A percentile compares a stretch with the other conserved stretches of the same genome.
phyloP scores from a whole-genome alignment of 2,113 vertebrate genomes.

The Spermophilus dauricus region DNA sequence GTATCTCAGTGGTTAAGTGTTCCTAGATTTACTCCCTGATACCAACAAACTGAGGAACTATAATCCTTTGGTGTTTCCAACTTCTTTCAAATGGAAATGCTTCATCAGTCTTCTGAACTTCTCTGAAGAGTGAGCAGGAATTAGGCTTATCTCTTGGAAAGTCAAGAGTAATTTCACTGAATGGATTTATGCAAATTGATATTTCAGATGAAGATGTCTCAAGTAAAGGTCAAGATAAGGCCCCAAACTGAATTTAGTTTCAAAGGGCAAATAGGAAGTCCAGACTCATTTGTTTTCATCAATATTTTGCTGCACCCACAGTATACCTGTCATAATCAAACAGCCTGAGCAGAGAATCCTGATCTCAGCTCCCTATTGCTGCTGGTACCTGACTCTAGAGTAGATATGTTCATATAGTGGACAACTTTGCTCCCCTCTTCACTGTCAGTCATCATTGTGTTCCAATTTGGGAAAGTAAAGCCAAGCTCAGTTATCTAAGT shows the following conservation, averaged over 20 bases:
- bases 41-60: slow-evolving; percentile 31
- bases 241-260: slow-evolving; percentile 56
- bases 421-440: not conserved
- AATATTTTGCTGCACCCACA: not conserved
- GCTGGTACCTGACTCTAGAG: not conserved
- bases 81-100: slow-evolving; percentile 12
- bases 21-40: no score
- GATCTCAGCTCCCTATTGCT: not conserved
- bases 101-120: not conserved
- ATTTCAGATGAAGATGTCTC: slow-evolving; percentile 62
- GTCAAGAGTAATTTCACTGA: slow-evolving; percentile 21
- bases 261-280: slow-evolving; percentile 62
- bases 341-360: not conserved
- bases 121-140: slow-evolving; percentile 19
- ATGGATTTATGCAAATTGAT: slow-evolving; percentile 52
- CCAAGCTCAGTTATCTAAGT: slow-evolving; percentile 48
- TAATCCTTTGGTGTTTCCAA: not conserved
- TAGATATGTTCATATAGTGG: not conserved
- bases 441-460: not conserved
- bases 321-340: not conserved
- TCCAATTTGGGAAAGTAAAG: slow-evolving; percentile 59
- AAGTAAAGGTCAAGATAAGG: slow-evolving; percentile 67
- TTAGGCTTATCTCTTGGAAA: not conserved
- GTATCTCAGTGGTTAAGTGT: no score
- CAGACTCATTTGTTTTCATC: slow-evolving; percentile 74